A percentile compares a stretch with the other conserved stretches of the same genome.
phyloP scores from a whole-genome alignment of 2,888 invertebrate genomes.

The Drosophila pullipes region DNA sequence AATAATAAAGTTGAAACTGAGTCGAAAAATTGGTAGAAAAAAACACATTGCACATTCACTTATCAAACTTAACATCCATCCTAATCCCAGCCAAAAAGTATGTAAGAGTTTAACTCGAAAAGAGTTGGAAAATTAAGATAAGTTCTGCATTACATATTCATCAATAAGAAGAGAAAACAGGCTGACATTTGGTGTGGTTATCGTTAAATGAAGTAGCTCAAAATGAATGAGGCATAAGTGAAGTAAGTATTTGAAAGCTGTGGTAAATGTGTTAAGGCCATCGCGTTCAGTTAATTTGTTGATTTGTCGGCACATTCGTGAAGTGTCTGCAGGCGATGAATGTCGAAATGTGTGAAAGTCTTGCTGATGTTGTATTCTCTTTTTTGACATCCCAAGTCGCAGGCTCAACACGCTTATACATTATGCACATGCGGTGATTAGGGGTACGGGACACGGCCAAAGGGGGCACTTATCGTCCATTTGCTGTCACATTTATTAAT shows the following conservation, averaged over 20 bases:
- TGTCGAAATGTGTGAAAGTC: conserved; percentile 52
- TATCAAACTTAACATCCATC: neutral
- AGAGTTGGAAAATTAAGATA: neutral
- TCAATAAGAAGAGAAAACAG: conserved; percentile 1
- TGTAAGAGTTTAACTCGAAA: neutral
- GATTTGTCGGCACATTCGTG: conserved; percentile 21
- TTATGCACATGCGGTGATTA: neutral
- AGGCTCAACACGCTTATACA: neutral
- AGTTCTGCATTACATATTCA: neutral
- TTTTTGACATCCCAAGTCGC: conserved; percentile 15
- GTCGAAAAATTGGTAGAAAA: neutral
- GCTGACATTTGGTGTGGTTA: neutral
- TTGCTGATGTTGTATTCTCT: neutral
- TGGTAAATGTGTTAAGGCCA: conserved; percentile 10
- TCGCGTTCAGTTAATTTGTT: conserved; percentile 30
- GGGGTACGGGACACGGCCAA: neutral
- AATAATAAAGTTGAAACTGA: neutral
- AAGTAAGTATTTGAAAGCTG: neutral
- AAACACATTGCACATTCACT: neutral
- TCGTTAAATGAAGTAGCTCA: conserved; percentile 1
- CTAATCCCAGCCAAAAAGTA: neutral
- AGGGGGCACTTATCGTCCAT: conserved; percentile 69
- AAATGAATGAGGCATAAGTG: neutral
- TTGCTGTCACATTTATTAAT: conserved; percentile 82
- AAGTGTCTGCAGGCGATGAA: conserved; percentile 46